Conservation (phyloP, 1,140 invertebrate species). For the Microplitis mediator region DNA sequence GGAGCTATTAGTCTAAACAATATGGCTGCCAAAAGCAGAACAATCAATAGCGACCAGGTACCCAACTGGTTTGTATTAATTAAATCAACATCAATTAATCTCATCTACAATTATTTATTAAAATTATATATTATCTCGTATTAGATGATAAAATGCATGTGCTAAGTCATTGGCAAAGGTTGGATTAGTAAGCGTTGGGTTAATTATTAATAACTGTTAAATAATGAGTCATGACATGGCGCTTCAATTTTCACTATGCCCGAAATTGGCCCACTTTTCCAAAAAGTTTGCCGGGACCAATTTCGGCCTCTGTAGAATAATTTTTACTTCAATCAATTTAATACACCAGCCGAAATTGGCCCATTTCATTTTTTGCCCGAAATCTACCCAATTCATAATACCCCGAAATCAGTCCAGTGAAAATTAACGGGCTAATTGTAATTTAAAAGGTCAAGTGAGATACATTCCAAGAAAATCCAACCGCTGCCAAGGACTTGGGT, state of each 20-base stretch:
- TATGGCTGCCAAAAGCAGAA: conserved; percentile 59
- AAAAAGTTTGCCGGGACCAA: too few species aligned
- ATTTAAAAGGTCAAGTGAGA: background rate
- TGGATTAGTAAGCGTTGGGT: background rate
- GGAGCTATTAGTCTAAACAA: conserved; percentile 60
- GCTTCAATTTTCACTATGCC: too few species aligned
- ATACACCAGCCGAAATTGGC: too few species aligned
- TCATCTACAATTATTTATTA: conserved; percentile 28
- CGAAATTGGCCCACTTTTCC: too few species aligned
- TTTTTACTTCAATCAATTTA: too few species aligned
- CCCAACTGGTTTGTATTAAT: conserved; percentile 42
- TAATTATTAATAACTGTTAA: background rate
- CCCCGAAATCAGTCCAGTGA: background rate
- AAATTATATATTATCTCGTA: background rate
- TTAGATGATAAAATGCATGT: background rate
- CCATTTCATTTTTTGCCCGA: too few species aligned
- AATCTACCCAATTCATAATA: too few species aligned
- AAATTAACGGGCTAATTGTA: background rate
- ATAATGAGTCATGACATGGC: background rate
- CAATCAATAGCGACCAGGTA: conserved; percentile 51
- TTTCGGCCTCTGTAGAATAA: too few species aligned
- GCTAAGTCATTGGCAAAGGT: conserved; percentile 17
- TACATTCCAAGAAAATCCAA: background rate
- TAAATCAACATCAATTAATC: conserved; percentile 49
- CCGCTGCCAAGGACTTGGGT: conserved; percentile 9